These are phyloP conservation scores for Dasyprocta punctata DNA, from an alignment of 2,113 vertebrate species.

Conservation along the genomic window DNA sequence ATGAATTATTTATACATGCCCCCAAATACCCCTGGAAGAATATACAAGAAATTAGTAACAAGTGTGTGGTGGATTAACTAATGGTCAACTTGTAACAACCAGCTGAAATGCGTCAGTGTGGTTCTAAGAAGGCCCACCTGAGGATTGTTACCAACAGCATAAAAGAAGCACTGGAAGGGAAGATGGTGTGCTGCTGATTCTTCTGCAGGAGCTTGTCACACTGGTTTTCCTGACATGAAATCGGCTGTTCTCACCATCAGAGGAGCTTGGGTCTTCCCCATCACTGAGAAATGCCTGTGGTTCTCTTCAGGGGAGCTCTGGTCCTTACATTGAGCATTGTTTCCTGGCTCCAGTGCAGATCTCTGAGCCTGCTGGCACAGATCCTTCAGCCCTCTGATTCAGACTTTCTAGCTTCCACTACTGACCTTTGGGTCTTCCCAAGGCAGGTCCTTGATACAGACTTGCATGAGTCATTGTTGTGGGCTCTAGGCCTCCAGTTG, in stretches of 20 bases:
- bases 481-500: background rate
- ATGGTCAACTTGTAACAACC: background rate
- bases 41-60: background rate
- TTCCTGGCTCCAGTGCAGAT: background rate
- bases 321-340: background rate
- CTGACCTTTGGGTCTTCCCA: background rate
- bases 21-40: slow-evolving; percentile 15
- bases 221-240: background rate
- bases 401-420: background rate
- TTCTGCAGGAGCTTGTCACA: background rate
- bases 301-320: background rate
- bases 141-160: background rate
- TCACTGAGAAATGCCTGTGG: background rate
- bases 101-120: background rate
- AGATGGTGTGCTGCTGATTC: background rate
- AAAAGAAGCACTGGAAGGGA: background rate
- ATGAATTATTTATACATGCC: background rate
- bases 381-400: no score
- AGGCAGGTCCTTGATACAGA: background rate
- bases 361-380: background rate
- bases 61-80: background rate
- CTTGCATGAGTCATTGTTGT: background rate
- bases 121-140: background rate
- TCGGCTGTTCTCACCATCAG: background rate
- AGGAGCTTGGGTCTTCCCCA: background rate